Base-by-base conservation (phyloP, 2,888 invertebrate species). In the Drosophila lutescens region DNA sequence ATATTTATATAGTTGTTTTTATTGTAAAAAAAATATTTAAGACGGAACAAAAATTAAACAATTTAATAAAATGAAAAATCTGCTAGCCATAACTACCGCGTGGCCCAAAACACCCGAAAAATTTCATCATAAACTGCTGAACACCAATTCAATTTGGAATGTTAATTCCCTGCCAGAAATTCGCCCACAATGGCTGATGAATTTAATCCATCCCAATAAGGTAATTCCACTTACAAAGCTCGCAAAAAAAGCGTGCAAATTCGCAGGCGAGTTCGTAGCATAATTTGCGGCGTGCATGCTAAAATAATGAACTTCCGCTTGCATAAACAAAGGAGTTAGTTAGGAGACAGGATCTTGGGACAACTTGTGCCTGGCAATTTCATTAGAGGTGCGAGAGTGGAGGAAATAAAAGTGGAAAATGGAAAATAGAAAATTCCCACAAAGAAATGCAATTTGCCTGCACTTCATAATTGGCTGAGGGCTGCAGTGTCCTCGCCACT, bases 221-320 rank as follows among this genome's bases (percentile, higher is more conserved):
- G 67, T 66, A 66, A 66, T 55, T 59, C 67, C 55, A n/a, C 13
- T 30, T 6, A 32, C 34, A 51, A 17, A 20, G 12, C 36, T 12
- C 4, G 6, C 26, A 1, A 26, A 32, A 10, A 54, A 41, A 56
- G 12, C 26, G 30, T 23, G 43, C 36, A 65, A 40, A 63, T 63
- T 50, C 51, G 17, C 6, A 12, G 26, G 36, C 9, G 32, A 34
- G 56, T 66, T 58, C 66, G 43, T 53, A 23, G 73, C 67, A 73
- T 73, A 73, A 66, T 73, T 74, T 73, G 75, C 51, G 68, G 67
- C 59, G 38, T 59, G 67, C 59, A 60, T 55, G 73, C 50, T 57
- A 73, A 74, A 74, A 74, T 67, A 73, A 74, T 74, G 59, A 74
- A 53, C 53, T 74, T 75, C 46, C 55, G 46, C 66, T 44, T 40